Evolutionary conservation across 2,113 vertebrate species (phyloP), one percentile per base, ranked within the genome.

Genomic region (Cettia cetti): DNA sequence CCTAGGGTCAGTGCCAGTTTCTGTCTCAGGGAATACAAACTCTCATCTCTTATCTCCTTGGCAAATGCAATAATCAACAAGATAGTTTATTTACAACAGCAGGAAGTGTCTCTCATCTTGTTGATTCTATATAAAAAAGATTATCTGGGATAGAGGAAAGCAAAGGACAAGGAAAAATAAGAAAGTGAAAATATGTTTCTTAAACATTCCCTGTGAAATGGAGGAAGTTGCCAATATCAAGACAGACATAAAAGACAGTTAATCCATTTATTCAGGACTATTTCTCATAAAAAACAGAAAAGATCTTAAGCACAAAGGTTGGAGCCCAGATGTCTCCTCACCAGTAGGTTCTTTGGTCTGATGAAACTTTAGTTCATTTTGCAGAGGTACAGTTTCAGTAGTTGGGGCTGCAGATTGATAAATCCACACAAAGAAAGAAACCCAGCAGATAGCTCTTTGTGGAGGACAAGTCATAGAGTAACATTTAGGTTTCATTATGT

Each of bases 21-120:
- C 75, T 86, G 71, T 90, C 82, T 90, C 66, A 83, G 78, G 71
- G 64, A 95, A 96, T 94, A 87, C 44, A 90, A 72, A 71, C 44
- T 89, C 53, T 71, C 82, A 93, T 96, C 75, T 92, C 75, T 96
- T 88, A 88, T 75, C 12, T 90, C 42, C 66, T 30, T 94, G 63
- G 79, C 45, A 94, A 93, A 95, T 63, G 31, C 71, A 92, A 80
- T 92, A 83, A 90, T 92, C 82, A 94, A 94, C 54, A 83, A 93
- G 66, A 88, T 33, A 76, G 53, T 85, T 96, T 89, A 78, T 93
- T 77, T 88, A 24, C 27, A 93, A 40, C 70, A 94, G 40, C 70
- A 76, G 82, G 64, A 45, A 93, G 24, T 56, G 31, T 91, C 47
- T 86, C 52, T 83, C 8, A 2, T 72, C 45, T 81, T 76, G 18